Percentiles rank a stretch among this genome's conserved stretches.
Evolutionary conservation across 2,797 vertebrate genomes (phyloP).

Genomic region (Adelosebastes latens): DNA sequence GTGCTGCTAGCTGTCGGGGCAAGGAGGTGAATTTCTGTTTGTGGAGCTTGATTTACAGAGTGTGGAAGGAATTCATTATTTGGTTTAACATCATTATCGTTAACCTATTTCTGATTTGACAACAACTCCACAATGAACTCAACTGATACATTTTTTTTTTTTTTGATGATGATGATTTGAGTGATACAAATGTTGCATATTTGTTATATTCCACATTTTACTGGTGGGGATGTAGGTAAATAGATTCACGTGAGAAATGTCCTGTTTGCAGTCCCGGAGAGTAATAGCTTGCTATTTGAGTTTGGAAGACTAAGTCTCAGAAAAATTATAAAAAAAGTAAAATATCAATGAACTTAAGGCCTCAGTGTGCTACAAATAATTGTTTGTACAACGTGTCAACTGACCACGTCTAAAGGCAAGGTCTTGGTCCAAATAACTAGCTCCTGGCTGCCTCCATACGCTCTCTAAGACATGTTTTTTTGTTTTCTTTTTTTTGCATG

Average conservation of each 20-base stretch:
- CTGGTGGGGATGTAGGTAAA: background rate
- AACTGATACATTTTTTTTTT: background rate
- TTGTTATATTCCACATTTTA: background rate
- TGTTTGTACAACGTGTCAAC: background rate
- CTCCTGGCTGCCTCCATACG: background rate
- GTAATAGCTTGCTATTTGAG: background rate
- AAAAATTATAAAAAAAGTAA: background rate
- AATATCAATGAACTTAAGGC: background rate
- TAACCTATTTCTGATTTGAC: slow-evolving; percentile 42
- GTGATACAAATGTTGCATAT: background rate
- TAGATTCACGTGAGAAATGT: background rate
- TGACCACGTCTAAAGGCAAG: background rate
- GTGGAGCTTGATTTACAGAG: slow-evolving; percentile 32
- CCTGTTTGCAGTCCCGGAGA: background rate
- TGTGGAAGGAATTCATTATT: slow-evolving; percentile 52
- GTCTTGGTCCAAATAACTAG: background rate
- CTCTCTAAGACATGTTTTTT: background rate
- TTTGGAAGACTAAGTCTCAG: background rate
- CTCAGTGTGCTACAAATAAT: background rate
- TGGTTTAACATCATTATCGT: slow-evolving; percentile 27
- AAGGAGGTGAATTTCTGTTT: slow-evolving; percentile 54
- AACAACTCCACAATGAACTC: background rate
- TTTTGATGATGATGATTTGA: background rate
- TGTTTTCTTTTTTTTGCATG: background rate
- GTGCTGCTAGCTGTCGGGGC: slow-evolving; percentile 65